A percentile compares a stretch with the other conserved stretches of the same genome.
phyloP scores from a whole-genome alignment of 1,140 invertebrate genomes.

The Orius insidiosus region DNA sequence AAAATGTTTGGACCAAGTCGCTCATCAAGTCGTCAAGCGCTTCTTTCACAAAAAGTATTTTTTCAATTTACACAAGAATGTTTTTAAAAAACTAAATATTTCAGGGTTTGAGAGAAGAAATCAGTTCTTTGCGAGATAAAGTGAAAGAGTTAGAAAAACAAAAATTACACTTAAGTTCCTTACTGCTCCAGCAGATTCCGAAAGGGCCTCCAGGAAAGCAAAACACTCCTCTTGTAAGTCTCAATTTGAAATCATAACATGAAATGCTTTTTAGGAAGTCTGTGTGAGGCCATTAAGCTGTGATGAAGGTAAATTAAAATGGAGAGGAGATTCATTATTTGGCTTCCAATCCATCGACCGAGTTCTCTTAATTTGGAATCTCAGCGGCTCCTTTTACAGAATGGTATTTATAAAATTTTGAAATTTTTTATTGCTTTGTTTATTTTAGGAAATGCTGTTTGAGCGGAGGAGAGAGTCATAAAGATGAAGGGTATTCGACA shows the following conservation, averaged over 20 bases:
- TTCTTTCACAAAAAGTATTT: conserved; percentile 63
- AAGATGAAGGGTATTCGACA: conserved; percentile 71
- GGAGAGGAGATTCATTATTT: conserved; percentile 13
- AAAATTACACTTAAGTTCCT: conserved; percentile 42
- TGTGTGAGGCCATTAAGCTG: conserved; percentile 17
- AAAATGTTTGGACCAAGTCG: conserved; percentile 57
- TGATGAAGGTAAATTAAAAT: conserved; percentile 16
- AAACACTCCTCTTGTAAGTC: neutral
- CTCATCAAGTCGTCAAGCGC: conserved; percentile 63
- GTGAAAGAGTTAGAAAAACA: conserved; percentile 49
- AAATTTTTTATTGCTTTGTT: neutral
- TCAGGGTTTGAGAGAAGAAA: conserved; percentile 48
- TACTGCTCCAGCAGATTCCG: conserved; percentile 43
- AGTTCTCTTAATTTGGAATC: conserved; percentile 23
- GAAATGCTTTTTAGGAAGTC: conserved; percentile 9
- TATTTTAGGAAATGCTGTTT: neutral
- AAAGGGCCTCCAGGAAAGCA: neutral
- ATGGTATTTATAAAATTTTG: neutral
- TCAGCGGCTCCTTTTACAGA: conserved; percentile 10
- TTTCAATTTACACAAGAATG: neutral
- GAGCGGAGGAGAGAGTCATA: conserved; percentile 5
- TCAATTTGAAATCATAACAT: conserved; percentile 2
- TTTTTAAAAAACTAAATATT: conserved; percentile 10
- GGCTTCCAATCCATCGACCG: conserved; percentile 18
- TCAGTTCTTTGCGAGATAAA: conserved; percentile 38